Conservation (phyloP, 2,113 vertebrate species). For the Chinchilla lanigera region DNA sequence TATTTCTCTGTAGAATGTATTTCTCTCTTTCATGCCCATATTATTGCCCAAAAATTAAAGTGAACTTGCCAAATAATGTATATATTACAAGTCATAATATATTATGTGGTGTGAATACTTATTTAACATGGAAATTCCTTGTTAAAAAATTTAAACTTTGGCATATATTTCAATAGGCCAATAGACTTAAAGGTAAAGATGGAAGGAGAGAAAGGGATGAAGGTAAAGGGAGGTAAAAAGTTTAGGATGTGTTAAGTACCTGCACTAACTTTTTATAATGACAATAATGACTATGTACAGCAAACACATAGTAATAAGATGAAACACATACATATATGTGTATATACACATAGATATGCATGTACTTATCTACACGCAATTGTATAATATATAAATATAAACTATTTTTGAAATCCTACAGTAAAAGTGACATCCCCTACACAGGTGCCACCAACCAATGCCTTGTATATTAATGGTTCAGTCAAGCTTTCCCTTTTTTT, state of each 20-base stretch:
- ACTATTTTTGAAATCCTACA: background rate
- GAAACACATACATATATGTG: background rate
- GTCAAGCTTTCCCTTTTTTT: background rate
- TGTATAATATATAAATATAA: background rate
- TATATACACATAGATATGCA: background rate
- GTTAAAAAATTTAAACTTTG: background rate
- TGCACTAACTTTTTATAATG: background rate
- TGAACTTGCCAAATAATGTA: background rate
- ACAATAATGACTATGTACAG: background rate
- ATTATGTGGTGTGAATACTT: background rate
- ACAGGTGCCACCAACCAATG: fast-evolving
- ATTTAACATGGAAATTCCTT: background rate
- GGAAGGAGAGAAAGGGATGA: background rate
- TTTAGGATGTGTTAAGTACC: background rate
- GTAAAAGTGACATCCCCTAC: background rate
- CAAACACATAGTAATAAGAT: background rate
- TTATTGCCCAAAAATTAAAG: background rate
- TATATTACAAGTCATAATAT: background rate
- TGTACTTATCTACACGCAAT: background rate
- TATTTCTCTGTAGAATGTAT: background rate
- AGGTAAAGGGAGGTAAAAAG: background rate
- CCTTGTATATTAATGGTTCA: background rate
- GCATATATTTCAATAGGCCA: background rate
- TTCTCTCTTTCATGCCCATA: background rate
- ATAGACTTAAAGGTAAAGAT: background rate